These are phyloP conservation scores for Lagodon rhomboides DNA, from an alignment of 2,797 vertebrate genomes.

Conservation along the genomic window DNA sequence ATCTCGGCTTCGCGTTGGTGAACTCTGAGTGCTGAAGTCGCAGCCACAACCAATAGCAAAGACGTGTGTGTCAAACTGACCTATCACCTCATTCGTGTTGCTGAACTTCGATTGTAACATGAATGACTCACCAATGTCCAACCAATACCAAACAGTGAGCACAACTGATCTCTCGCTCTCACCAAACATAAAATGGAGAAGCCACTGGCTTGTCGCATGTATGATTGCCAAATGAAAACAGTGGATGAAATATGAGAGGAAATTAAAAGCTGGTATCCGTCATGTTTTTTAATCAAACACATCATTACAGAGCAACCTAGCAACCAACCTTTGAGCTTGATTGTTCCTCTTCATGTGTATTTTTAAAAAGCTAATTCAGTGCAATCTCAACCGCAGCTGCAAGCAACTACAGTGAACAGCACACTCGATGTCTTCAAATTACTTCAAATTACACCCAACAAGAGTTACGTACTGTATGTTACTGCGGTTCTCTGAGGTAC, in stretches of 20 bases:
- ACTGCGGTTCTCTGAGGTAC: not conserved
- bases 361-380: not conserved
- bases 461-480: constrained; percentile 1
- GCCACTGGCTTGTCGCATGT: not conserved
- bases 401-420: not conserved
- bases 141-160: not conserved
- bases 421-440: not conserved
- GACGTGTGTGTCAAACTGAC: too few relatives aligned
- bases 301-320: constrained; percentile 6
- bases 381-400: not conserved
- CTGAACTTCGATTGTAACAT: constrained; percentile 27
- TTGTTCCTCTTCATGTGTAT: not conserved
- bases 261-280: constrained; percentile 22
- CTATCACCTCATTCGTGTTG: not conserved
- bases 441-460: not conserved
- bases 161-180: constrained; percentile 1
- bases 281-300: constrained; percentile 13
- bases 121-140: not conserved
- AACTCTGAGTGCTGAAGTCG: too few relatives aligned
- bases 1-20: too few relatives aligned
- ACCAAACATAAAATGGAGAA: constrained; percentile 16
- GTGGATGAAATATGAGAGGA: not conserved
- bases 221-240: constrained; percentile 15
- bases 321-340: not conserved
- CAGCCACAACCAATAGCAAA: too few relatives aligned